Conservation (phyloP, 2,797 vertebrate genomes). For the Tapirus indicus region DNA sequence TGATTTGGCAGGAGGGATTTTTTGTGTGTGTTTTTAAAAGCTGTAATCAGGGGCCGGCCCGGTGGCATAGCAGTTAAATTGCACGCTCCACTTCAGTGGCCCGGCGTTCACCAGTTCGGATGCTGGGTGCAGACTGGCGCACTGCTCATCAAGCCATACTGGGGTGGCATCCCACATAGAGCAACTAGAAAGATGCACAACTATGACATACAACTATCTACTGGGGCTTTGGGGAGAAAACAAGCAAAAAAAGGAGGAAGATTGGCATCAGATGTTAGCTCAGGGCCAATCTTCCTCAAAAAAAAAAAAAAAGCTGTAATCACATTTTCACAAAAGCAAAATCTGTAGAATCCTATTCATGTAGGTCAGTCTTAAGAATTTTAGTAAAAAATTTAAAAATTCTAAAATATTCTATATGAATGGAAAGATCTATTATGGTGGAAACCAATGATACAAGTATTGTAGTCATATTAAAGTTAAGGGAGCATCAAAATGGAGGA, state of each 20-base stretch:
- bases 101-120: too few relatives aligned
- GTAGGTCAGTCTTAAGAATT: neutral
- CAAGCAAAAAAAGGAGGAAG: too few relatives aligned
- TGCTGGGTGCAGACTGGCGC: too few relatives aligned
- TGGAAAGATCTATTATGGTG: neutral
- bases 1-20: neutral
- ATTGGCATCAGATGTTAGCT: too few relatives aligned
- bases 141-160: too few relatives aligned
- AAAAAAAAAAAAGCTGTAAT: neutral
- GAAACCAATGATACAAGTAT: neutral
- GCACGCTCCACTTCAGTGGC: too few relatives aligned
- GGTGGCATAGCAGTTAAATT: too few relatives aligned
- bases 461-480: neutral
- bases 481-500: neutral
- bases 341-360: neutral
- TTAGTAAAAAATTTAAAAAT: neutral
- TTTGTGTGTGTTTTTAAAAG: neutral
- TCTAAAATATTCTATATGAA: neutral
- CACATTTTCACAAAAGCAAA: conserved; percentile 26
- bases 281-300: too few relatives aligned
- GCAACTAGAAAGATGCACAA: too few relatives aligned
- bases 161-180: too few relatives aligned
- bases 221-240: too few relatives aligned
- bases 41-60: neutral
- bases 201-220: too few relatives aligned